These are phyloP conservation scores for Exephanes ischioxanthus DNA, from an alignment of 2,888 invertebrate genomes.

Conservation along the genomic window DNA sequence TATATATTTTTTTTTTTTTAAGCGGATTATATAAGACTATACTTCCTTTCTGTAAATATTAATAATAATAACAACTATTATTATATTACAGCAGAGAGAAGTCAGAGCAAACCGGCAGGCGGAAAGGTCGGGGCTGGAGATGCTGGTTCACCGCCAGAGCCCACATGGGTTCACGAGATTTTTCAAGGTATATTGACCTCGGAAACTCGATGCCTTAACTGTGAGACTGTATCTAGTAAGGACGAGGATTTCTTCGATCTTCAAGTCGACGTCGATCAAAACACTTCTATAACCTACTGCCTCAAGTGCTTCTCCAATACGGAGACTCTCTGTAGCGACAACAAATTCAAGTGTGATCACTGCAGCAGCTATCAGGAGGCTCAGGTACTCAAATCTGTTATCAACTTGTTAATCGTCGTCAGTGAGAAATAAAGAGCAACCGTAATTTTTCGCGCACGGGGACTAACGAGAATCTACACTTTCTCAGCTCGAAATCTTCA, in stretches of 20 bases:
- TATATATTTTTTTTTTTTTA: constrained; percentile 8
- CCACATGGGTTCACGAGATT: constrained; percentile 99
- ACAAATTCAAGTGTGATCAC: constrained; percentile 99
- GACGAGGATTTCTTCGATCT: constrained; percentile 99
- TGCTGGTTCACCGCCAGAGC: constrained; percentile 90
- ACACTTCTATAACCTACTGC: constrained; percentile 99
- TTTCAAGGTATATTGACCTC: constrained; percentile 99
- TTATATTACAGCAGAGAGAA: constrained; percentile 89
- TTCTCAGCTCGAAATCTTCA: too few species aligned
- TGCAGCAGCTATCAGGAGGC: constrained; percentile 99
- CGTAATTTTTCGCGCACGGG: too few species aligned
- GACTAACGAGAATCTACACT: too few species aligned
- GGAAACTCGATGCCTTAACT: constrained; percentile 99
- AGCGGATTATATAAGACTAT: not conserved
- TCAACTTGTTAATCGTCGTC: not conserved
- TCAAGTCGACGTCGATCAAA: constrained; percentile 99
- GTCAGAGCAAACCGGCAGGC: constrained; percentile 88
- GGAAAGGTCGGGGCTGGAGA: constrained; percentile 86
- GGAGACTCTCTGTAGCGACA: constrained; percentile 99
- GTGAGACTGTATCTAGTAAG: constrained; percentile 99
- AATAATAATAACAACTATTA: not conserved
- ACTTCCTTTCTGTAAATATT: not conserved
- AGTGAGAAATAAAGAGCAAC: not conserved
- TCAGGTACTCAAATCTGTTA: constrained; percentile 86
- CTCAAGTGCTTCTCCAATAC: constrained; percentile 99